Base-by-base conservation (phyloP, 2,888 invertebrate species). In the Melitaea athalia region DNA sequence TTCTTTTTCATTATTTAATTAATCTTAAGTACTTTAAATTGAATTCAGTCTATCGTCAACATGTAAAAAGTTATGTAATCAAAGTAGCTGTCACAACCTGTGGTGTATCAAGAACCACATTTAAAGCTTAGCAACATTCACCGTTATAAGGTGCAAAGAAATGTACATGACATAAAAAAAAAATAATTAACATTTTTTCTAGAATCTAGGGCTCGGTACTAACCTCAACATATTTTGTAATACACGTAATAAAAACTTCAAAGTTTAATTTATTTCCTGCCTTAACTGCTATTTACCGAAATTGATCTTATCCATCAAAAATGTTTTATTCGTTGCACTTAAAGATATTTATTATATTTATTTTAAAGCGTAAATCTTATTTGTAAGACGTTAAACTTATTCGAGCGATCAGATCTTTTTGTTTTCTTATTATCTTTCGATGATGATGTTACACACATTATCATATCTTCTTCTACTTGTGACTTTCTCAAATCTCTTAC, bases 401-500 rank as follows among this genome's bases (percentile, higher is more conserved):
- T 49, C n/a, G 47, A n/a, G 69, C 83, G 83, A 52, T 84, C 78
- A 38, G 73, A 76, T 55, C 79, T 79, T 12, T 77, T 15, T 12
- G 59, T 64, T 12, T 42, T 76, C 31, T 64, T 75, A 17, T 78
- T 81, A 15, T 80, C 83, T 14, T 79, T 81, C 74, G 77, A 79
- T 11, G 83, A 81, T 7, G 80, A 80, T 4, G 86, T 83, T 72
- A 88, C 88, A 75, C 87, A 87, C 85, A 86, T 87, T 77, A 87
- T 83, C 85, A 88, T 81, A 6, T 87, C 86, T 69, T 89, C 88
- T 49, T 86, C 85, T 4, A 73, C 69, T 72, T 79, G 84, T 0
- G 76, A 61, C 42, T 77, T 78, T 15, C 75, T 77, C 52, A 79
- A 76, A 42, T 77, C 68, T 0, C 70, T 57, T n/a, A 85, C 71